phyloP scores from a whole-genome alignment of 2,888 invertebrate species.

The Drosophila fulvimacula region DNA sequence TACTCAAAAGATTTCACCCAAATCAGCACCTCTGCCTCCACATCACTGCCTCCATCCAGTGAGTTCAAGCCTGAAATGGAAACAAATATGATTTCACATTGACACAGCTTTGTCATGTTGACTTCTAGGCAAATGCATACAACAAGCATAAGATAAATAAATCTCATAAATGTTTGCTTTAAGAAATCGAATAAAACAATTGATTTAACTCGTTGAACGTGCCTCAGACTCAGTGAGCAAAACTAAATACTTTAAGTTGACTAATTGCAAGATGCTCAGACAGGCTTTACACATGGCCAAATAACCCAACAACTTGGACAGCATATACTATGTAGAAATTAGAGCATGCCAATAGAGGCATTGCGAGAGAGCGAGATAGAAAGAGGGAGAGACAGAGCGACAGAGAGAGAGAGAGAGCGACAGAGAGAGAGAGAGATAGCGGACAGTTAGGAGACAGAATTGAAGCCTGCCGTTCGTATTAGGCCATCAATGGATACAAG shows the following conservation, averaged over 20 bases:
- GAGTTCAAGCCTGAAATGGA: background rate
- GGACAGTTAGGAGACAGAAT: constrained; percentile 1
- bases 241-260: constrained; percentile 9
- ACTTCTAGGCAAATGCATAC: background rate
- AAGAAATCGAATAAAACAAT: background rate
- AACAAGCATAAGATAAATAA: background rate
- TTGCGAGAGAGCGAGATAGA: background rate
- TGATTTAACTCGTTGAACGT: background rate
- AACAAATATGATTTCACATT: background rate
- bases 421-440: background rate
- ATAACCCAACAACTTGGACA: constrained; percentile 22
- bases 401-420: background rate
- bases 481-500: constrained; percentile 75
- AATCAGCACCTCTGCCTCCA: background rate
- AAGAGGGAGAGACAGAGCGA: too few species aligned
- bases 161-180: background rate
- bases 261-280: constrained; percentile 5
- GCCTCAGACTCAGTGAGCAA: background rate
- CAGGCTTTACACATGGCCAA: constrained; percentile 39
- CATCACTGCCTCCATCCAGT: background rate
- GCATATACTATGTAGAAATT: constrained; percentile 35
- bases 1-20: too few species aligned
- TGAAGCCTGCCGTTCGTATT: constrained; percentile 40
- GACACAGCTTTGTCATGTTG: background rate
- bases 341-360: constrained; percentile 4